phyloP scores from a whole-genome alignment of 2,888 invertebrate species.

The Sphaerophoria rueppellii region DNA sequence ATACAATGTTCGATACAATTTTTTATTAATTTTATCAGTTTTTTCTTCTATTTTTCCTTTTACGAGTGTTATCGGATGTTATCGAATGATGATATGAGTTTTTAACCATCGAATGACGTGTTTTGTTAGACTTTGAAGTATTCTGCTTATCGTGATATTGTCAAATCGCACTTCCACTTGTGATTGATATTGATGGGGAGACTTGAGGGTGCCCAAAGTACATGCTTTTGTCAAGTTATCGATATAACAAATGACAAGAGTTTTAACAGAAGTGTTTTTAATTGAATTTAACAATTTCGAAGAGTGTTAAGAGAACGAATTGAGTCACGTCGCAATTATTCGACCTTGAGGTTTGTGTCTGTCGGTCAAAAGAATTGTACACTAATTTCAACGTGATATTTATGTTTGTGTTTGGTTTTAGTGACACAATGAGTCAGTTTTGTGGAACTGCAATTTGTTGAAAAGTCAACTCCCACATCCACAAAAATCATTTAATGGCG shows the following conservation, averaged over 20 bases:
- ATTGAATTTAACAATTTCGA: slow-evolving; percentile 25
- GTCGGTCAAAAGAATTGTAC: not conserved
- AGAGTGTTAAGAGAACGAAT: slow-evolving; percentile 24
- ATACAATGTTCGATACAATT: not conserved
- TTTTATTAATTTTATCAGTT: slow-evolving; percentile 8
- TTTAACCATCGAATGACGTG: slow-evolving; percentile 4
- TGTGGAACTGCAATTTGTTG: no score
- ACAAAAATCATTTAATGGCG: no score
- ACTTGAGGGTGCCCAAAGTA: slow-evolving; percentile 39
- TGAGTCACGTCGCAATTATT: slow-evolving; percentile 41
- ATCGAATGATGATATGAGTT: slow-evolving; percentile 36
- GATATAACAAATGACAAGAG: not conserved
- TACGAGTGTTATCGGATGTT: slow-evolving; percentile 12
- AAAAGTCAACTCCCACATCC: no score
- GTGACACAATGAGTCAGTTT: no score
- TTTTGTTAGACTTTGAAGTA: slow-evolving; percentile 19
- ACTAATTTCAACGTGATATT: no score
- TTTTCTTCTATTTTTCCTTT: not conserved
- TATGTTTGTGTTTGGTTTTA: no score
- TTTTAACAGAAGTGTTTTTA: not conserved
- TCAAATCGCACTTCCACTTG: slow-evolving; percentile 9
- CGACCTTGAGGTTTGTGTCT: slow-evolving; percentile 25
- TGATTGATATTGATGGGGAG: slow-evolving; percentile 25
- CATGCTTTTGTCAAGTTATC: not conserved
- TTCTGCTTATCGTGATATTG: slow-evolving; percentile 1